These are phyloP conservation scores for Pipistrellus pygmaeus DNA, from an alignment of 2,797 vertebrate species.

Conservation along the genomic window DNA sequence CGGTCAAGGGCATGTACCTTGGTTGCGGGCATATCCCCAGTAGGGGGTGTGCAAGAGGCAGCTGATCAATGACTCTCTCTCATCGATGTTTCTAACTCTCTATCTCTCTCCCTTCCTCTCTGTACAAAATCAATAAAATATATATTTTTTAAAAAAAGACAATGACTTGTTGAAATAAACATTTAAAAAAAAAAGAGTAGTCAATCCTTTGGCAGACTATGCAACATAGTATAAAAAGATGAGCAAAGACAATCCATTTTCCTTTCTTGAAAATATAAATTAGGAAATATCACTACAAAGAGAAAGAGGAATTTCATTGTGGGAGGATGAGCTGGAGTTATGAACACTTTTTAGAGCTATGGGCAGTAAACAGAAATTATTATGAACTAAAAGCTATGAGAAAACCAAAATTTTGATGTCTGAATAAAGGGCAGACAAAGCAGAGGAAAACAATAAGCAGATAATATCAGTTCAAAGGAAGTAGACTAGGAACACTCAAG, in stretches of 20 bases:
- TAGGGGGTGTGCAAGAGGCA: too few relatives aligned
- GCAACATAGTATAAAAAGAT: constrained; percentile 1
- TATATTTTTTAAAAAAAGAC: too few relatives aligned
- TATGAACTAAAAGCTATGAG: constrained; percentile 34
- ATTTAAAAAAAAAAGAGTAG: not conserved
- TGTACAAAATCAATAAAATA: too few relatives aligned
- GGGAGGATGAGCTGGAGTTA: not conserved
- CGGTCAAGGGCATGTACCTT: too few relatives aligned
- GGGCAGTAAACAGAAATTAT: constrained; percentile 19
- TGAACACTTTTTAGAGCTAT: not conserved
- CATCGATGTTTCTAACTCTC: too few relatives aligned
- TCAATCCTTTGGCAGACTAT: not conserved
- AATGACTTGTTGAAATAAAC: too few relatives aligned
- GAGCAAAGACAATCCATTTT: constrained; percentile 30
- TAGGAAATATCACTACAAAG: constrained; percentile 51
- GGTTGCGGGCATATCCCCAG: too few relatives aligned
- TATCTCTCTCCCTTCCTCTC: too few relatives aligned
- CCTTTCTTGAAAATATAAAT: constrained; percentile 51
- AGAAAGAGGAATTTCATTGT: not conserved
- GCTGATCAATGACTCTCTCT: too few relatives aligned
- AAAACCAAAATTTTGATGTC: constrained; percentile 21
- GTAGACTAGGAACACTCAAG: not conserved
- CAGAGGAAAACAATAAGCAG: not conserved
- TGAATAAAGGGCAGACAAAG: not conserved
- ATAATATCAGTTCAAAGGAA: constrained; percentile 41